Evolutionary conservation across 2,797 vertebrate species (phyloP), one percentile per base, ranked within the genome.

Genomic region (Falco columbarius): DNA sequence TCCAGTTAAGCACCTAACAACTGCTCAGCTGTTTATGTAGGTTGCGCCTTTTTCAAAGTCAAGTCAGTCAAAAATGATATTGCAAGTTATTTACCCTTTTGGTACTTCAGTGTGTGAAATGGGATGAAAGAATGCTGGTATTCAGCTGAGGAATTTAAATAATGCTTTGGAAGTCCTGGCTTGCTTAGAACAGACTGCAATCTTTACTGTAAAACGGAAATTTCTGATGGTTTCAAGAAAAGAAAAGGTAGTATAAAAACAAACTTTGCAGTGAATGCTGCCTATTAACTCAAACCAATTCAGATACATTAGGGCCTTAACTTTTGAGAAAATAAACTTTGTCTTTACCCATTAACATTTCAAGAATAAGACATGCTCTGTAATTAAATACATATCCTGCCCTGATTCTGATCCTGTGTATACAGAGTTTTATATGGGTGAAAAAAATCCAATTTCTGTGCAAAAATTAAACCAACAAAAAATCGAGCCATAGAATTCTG

Each of bases 41-140:
- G 70, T 88, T 96, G 96, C 81, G 96, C 97, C 91, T 89, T 81
- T 97, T 98, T 98, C 98, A 98, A 98, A 98, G 98, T 73, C 97
- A 95, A 98, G 98, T 98, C 98, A 98, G 96, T 98, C 98, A 98
- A 97, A 98, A 98, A 96, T 98, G 97, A 97, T 98, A 97, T 95
- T 98, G 97, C 98, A 97, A 97, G 97, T 98, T 98, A 98, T 98
- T 98, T 98, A 98, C 98, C 97, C 96, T 98, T 98, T 98, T 98
- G 97, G 96, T 97, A 97, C 91, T 97, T 97, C 95, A 85, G 86
- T 94, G 93, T 95, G 93, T 96, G 97, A 96, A 95, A 97, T 46
- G 79, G 84, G 96, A 98, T 98, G 89, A 98, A 98, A 98, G 96
- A 56, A 96, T 62, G 55, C 95, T 97, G 96, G 97, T 97, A 97